Evolutionary conservation across 1,140 invertebrate genomes (phyloP), one percentile per base, ranked within the genome.

Genomic region (Formica exsecta): DNA sequence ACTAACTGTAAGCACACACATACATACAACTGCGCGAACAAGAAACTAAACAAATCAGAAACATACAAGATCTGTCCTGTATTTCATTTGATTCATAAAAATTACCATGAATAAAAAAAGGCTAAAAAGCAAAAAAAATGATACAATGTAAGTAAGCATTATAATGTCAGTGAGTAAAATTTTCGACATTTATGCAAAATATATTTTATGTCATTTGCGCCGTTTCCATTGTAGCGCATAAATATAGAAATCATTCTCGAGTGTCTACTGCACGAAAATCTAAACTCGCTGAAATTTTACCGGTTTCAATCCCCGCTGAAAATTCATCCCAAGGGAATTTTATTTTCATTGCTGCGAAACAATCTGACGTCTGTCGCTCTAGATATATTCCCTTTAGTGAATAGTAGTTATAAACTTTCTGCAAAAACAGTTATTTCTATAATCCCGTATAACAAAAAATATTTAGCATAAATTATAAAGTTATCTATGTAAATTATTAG

Each of bases 271-370:
- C 32, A 68, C 38, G 44, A 44, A 68, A 79, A 79, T 79, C 62
- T 65, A 32, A 68, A 79, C 32, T 79, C 29, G 32, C 76, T 51
- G 16, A 79, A 79, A 79, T 79, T 79, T 79, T 25, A 54, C 32
- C 44, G 29, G 44, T 68, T 79, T 79, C 76, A 79, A 79, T 54
- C 41, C n/a, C 13, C 16, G 62, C n/a, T 68, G 76, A 79, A 68
- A 66, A 79, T 79, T 79, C 76, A 68, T 66, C 62, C 62, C 29
- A 64, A 68, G 62, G 32, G 62, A 79, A 79, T 68, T 79, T 79
- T 79, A 79, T 79, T 79, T 66, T 22, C 62, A 79, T 79, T 38
- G 44, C 64, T 16, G 76, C 44, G n/a, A 65, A 79, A 65, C 61
- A 65, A 68, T 54, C 64, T 80, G 77, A 70, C 48, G 36, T 57